These are phyloP conservation scores for Ichneumoninae sp. DNA, from an alignment of 2,888 invertebrate genomes.

Conservation along the genomic window DNA sequence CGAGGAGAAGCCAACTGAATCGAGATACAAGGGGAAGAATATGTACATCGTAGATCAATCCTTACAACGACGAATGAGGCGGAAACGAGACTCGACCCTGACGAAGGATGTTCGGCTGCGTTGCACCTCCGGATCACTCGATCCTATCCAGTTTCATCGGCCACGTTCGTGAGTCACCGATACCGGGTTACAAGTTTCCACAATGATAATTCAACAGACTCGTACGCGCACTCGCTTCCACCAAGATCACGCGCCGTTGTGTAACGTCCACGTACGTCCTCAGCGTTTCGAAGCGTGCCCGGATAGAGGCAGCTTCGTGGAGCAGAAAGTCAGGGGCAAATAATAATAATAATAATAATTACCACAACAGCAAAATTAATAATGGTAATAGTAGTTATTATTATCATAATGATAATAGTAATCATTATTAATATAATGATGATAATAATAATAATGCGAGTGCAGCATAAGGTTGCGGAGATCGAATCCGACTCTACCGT, in stretches of 20 bases:
- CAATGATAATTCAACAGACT: constrained; percentile 5
- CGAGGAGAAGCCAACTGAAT: no score
- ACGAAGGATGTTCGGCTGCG: constrained; percentile 58
- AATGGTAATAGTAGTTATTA: not conserved
- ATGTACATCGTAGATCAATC: not conserved
- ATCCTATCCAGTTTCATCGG: constrained; percentile 62
- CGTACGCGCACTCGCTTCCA: not conserved
- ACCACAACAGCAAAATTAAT: no score
- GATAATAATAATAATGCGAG: constrained; percentile 31
- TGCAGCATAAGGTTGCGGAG: constrained; percentile 11
- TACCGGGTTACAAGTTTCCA: constrained; percentile 34
- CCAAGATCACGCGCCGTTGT: constrained; percentile 16
- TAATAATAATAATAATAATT: not conserved
- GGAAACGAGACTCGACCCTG: constrained; percentile 59
- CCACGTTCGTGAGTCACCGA: constrained; percentile 54
- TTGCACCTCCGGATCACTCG: constrained; percentile 46
- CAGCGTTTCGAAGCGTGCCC: not conserved
- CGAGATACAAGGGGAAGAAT: no score
- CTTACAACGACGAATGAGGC: constrained; percentile 16
- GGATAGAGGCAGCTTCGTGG: not conserved
- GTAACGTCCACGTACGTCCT: not conserved
- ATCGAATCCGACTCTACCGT: constrained; percentile 8
- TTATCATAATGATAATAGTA: not conserved
- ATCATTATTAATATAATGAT: not conserved
- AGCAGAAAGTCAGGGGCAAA: not conserved